phyloP scores from a whole-genome alignment of 2,888 invertebrate genomes.

The Plemyria rubiginata region DNA sequence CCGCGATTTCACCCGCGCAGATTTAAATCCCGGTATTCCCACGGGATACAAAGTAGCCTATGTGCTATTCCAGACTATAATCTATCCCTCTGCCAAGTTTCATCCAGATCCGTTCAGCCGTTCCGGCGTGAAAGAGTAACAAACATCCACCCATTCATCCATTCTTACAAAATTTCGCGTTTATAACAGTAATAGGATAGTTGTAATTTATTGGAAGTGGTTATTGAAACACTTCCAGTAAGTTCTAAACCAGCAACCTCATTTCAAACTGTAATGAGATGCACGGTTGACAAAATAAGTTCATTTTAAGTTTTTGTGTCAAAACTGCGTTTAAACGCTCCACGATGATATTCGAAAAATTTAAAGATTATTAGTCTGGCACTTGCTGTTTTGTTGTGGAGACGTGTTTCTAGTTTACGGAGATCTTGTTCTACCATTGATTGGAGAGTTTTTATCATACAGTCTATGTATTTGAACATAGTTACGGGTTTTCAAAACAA shows the following conservation, averaged over 20 bases:
- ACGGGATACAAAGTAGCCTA: no score
- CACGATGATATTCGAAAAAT: constrained; percentile 52
- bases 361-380: constrained; percentile 57
- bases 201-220: no score
- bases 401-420: constrained; percentile 57
- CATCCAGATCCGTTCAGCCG: no score
- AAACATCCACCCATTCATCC: no score
- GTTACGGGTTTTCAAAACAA: not conserved
- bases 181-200: no score
- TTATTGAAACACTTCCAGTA: constrained; percentile 35
- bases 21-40: no score
- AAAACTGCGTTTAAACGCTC: constrained; percentile 66
- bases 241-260: constrained; percentile 33
- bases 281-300: constrained; percentile 75
- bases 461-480: not conserved
- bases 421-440: constrained; percentile 5
- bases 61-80: no score
- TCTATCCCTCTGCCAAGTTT: no score
- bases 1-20: no score
- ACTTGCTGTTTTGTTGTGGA: constrained; percentile 43
- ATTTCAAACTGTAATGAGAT: constrained; percentile 66
- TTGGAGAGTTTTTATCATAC: not conserved
- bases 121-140: no score
- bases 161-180: no score
- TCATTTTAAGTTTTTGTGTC: constrained; percentile 52